A percentile compares a stretch with the other conserved stretches of the same genome.
Evolutionary conservation across 2,113 vertebrate genomes (phyloP).

Genomic region (Percina caprodes): DNA sequence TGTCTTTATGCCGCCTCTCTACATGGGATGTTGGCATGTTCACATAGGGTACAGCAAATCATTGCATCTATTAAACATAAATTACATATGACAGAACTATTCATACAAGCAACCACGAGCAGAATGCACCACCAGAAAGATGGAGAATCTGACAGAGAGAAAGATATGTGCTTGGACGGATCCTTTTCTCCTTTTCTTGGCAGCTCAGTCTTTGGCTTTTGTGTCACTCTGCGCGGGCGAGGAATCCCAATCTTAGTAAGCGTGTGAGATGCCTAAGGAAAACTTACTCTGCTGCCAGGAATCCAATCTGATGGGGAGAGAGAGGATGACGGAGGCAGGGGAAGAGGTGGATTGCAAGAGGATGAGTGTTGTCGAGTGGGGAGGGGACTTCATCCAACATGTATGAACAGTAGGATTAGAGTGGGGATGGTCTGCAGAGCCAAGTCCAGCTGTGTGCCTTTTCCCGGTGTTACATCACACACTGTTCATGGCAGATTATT

Average conservation of each 20-base stretch:
- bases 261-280: background rate
- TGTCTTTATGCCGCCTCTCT: background rate
- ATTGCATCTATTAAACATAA: constrained; percentile 35
- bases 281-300: constrained; percentile 40
- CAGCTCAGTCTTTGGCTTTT: constrained; percentile 18
- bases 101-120: constrained; percentile 3
- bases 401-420: constrained; percentile 65
- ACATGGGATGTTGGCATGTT: background rate
- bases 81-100: constrained; percentile 24
- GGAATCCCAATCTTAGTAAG: constrained; percentile 4
- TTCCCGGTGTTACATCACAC: constrained; percentile 48
- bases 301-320: constrained; percentile 17
- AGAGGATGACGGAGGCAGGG: background rate
- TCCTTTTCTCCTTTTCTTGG: background rate
- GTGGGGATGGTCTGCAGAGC: constrained; percentile 1
- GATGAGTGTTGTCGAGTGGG: constrained; percentile 28
- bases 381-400: constrained; percentile 49
- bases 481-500: constrained; percentile 9
- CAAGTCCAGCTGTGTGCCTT: constrained; percentile 10
- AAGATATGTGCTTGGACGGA: background rate
- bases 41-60: background rate
- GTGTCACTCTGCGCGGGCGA: constrained; percentile 26
- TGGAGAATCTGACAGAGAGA: background rate
- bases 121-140: background rate
- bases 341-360: background rate